A percentile compares a stretch with the other conserved stretches of the same genome.
These are phyloP conservation scores for Platygyra sinensis DNA, from an alignment of 64 coral and sea anemone species.

Conservation along the genomic window DNA sequence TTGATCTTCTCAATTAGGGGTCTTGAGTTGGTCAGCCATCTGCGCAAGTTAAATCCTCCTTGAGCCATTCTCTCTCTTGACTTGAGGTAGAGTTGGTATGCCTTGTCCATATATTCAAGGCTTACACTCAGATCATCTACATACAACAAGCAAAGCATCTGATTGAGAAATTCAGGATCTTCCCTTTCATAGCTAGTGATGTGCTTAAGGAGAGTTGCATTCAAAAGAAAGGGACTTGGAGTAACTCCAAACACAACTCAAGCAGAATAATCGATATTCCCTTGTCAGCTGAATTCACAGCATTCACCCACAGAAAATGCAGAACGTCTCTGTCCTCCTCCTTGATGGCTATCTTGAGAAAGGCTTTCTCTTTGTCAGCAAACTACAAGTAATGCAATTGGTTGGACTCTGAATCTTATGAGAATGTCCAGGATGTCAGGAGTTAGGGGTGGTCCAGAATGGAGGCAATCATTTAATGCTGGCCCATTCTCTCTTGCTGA, in stretches of 20 bases:
- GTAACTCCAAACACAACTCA: neutral
- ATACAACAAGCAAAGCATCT: slow-evolving; percentile 12
- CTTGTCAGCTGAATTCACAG: slow-evolving; percentile 27
- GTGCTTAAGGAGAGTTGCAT: neutral
- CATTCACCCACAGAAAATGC: slow-evolving; percentile 15
- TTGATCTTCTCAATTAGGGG: no score
- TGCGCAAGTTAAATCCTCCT: no score
- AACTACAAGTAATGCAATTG: neutral
- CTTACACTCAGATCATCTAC: neutral
- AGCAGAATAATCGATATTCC: slow-evolving; percentile 20
- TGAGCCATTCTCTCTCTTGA: no score
- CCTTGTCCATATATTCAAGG: neutral
- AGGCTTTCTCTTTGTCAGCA: slow-evolving; percentile 35
- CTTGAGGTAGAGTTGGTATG: no score
- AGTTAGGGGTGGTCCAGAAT: slow-evolving; percentile 24
- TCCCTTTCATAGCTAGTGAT: neutral
- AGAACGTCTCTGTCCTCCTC: slow-evolving; percentile 12
- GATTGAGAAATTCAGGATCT: neutral
- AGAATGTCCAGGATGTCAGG: slow-evolving; percentile 42
- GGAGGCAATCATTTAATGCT: slow-evolving; percentile 40
- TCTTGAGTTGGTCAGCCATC: no score
- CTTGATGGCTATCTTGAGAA: neutral
- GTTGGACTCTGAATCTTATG: slow-evolving; percentile 42
- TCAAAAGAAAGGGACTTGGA: neutral
- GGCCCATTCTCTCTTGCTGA: slow-evolving; percentile 1